phyloP scores from a whole-genome alignment of 2,888 invertebrate species.

The Drosophila cognata region DNA sequence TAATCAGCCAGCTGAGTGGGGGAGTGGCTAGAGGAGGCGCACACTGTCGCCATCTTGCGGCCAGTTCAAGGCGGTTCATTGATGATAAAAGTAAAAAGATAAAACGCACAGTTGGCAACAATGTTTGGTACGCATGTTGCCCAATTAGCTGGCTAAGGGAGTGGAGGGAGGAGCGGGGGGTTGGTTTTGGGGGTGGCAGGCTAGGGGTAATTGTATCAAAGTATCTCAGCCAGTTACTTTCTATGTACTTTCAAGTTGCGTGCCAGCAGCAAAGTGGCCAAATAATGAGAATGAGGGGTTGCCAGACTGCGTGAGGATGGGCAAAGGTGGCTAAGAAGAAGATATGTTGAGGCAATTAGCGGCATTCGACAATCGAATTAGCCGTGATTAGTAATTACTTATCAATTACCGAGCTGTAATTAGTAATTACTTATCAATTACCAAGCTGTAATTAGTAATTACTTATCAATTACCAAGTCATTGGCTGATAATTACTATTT shows the following conservation, averaged over 20 bases:
- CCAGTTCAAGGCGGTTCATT: slow-evolving; percentile 74
- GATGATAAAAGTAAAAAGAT: slow-evolving; percentile 32
- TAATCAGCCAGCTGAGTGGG: slow-evolving; percentile 21
- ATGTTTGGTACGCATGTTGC: slow-evolving; percentile 17
- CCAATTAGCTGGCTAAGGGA: slow-evolving; percentile 33
- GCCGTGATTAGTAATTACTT: neutral
- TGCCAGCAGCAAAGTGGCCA: slow-evolving; percentile 20
- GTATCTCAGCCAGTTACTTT: slow-evolving; percentile 13
- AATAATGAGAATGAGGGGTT: slow-evolving; percentile 30
- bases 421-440: neutral
- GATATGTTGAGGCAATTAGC: neutral
- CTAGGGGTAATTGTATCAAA: neutral
- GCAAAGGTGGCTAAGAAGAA: neutral
- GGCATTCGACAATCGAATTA: neutral
- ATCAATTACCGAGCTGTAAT: neutral
- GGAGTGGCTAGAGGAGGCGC: neutral
- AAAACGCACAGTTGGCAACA: slow-evolving; percentile 26
- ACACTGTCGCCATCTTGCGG: slow-evolving; percentile 5
- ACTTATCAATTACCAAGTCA: neutral
- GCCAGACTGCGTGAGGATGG: slow-evolving; percentile 37
- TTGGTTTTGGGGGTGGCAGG: too few species aligned
- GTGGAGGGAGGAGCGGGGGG: neutral
- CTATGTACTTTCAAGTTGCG: slow-evolving; percentile 38
- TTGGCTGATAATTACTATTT: neutral
- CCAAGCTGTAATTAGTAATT: neutral